phyloP scores from a whole-genome alignment of 2,113 vertebrate species.

The Oxyruncus cristatus region DNA sequence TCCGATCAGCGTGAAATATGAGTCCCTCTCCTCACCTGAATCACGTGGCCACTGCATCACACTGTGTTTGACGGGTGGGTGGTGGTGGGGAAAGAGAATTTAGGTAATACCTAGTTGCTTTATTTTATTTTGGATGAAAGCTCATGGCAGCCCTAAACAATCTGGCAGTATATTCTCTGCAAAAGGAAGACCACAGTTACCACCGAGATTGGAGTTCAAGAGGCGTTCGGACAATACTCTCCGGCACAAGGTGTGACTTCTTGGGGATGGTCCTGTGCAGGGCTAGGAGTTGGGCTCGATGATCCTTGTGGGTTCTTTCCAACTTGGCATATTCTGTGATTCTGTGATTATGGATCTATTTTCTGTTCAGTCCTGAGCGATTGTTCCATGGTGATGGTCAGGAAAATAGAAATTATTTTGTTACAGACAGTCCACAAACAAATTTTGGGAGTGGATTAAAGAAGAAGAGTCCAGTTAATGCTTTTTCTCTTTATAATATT shows the following conservation, averaged over 20 bases:
- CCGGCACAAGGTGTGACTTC: not conserved
- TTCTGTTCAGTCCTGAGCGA: not conserved
- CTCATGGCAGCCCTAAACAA: not conserved
- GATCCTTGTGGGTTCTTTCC: not conserved
- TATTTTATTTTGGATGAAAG: not conserved
- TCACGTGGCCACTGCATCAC: rapidly evolving
- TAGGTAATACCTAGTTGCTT: not conserved
- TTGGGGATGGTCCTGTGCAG: not conserved
- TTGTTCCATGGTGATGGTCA: not conserved
- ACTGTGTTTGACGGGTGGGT: rapidly evolving
- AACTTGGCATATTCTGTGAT: not conserved
- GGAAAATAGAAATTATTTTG: not conserved
- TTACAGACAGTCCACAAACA: not conserved
- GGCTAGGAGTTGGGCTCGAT: not conserved
- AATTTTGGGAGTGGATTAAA: not conserved
- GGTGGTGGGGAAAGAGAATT: not conserved
- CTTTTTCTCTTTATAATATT: not conserved
- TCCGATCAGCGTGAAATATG: rapidly evolving
- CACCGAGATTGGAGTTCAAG: not conserved
- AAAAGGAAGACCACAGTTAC: not conserved
- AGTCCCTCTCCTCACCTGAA: not conserved
- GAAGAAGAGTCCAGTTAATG: not conserved
- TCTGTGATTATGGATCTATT: not conserved
- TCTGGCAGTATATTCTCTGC: not conserved
- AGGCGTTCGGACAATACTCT: not conserved